Conservation (phyloP, 92 coral and sea anemone species). For the Epizoanthus rinbou region DNA sequence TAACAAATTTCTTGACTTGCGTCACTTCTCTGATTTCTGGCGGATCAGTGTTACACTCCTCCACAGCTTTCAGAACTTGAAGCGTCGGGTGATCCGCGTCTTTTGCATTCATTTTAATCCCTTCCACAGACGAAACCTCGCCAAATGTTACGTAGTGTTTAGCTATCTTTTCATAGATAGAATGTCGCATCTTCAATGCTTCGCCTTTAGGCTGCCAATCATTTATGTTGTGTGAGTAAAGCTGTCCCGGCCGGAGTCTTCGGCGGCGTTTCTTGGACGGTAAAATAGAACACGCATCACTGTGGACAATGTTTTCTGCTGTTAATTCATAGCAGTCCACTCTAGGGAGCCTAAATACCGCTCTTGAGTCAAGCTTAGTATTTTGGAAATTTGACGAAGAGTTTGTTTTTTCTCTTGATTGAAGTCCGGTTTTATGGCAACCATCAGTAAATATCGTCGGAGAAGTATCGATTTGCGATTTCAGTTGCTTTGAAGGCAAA, state of each 20-base stretch:
- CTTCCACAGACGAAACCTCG: conserved; percentile 10
- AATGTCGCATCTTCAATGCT: neutral
- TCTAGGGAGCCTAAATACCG: conserved; percentile 19
- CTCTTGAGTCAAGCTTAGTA: conserved; percentile 29
- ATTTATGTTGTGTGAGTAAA: neutral
- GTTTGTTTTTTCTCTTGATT: neutral
- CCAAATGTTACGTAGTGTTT: conserved; percentile 17
- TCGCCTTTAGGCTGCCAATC: neutral
- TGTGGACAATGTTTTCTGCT: neutral
- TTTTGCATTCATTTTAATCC: conserved; percentile 7
- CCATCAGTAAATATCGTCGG: neutral
- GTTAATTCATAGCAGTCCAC: conserved; percentile 39
- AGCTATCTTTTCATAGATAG: neutral
- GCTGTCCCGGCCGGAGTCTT: neutral
- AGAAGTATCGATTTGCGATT: neutral
- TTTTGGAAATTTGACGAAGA: neutral
- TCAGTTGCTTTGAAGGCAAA: neutral
- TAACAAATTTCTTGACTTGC: conserved; percentile 24
- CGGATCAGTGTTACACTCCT: conserved; percentile 17
- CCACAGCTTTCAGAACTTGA: conserved; percentile 21
- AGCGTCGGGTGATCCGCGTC: neutral
- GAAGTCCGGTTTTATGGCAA: neutral
- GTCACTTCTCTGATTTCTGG: conserved; percentile 17
- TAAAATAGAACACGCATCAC: conserved; percentile 12
- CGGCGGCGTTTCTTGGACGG: neutral